phyloP scores from a whole-genome alignment of 2,797 vertebrate species.

The Schizothorax lantsangensis region DNA sequence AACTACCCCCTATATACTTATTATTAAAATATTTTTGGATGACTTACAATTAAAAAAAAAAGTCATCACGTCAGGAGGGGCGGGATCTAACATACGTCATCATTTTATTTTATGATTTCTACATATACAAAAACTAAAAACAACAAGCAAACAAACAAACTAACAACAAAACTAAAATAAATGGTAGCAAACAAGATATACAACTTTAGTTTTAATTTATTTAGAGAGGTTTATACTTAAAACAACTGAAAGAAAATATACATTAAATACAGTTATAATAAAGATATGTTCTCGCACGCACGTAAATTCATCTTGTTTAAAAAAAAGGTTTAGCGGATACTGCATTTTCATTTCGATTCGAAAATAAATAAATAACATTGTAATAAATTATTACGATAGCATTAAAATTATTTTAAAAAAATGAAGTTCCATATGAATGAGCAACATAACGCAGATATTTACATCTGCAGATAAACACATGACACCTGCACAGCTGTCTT shows the following conservation, averaged over 20 bases:
- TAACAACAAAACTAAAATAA: not conserved
- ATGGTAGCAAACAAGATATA: not conserved
- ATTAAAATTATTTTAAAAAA: not conserved
- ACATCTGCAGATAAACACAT: not conserved
- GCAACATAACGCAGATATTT: not conserved
- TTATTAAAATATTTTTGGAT: not conserved
- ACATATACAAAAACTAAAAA: not conserved
- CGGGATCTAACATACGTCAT: not conserved
- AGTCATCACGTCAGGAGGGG: not conserved
- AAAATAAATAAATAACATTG: not conserved
- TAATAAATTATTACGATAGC: too few species aligned
- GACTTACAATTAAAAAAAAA: not conserved
- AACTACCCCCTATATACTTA: not conserved
- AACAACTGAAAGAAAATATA: not conserved
- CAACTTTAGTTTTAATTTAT: too few species aligned
- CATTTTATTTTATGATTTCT: not conserved
- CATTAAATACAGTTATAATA: not conserved
- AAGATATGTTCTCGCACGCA: not conserved
- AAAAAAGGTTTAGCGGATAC: not conserved
- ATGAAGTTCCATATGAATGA: not conserved
- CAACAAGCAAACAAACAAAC: not conserved
- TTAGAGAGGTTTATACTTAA: not conserved
- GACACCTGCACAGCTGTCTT: constrained; percentile 5
- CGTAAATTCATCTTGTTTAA: not conserved
- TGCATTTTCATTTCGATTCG: not conserved